phyloP scores from a whole-genome alignment of 2,888 invertebrate species.

The Diaprepes abbreviatus region DNA sequence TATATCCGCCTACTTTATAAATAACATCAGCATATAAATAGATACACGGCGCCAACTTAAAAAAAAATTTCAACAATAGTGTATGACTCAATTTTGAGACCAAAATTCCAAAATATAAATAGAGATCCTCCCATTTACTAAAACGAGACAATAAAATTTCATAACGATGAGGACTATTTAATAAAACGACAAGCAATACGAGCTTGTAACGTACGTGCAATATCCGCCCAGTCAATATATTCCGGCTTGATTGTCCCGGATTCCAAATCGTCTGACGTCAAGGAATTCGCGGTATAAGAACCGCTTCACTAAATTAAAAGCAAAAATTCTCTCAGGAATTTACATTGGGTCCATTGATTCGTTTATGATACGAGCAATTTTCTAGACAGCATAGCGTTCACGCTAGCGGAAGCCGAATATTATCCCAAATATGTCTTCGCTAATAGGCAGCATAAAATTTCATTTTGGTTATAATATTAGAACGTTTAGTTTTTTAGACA shows the following conservation, averaged over 20 bases:
- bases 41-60: no score
- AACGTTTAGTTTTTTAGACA: no score
- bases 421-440: not conserved
- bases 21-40: no score
- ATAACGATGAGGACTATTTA: not conserved
- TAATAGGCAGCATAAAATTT: not conserved
- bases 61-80: no score
- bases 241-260: constrained; percentile 13
- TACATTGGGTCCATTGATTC: constrained; percentile 16
- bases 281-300: constrained; percentile 25
- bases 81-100: no score
- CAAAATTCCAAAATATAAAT: no score
- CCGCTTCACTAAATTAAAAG: constrained; percentile 34
- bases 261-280: constrained; percentile 20
- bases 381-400: not conserved
- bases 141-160: no score
- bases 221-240: constrained; percentile 7
- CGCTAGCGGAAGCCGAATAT: not conserved
- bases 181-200: not conserved
- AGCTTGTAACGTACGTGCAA: not conserved
- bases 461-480: not conserved
- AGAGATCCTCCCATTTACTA: no score
- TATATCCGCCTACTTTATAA: no score
- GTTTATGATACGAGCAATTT: not conserved
- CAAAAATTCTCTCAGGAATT: constrained; percentile 31